Evolutionary conservation across 2,888 invertebrate genomes (phyloP), one percentile per base, ranked within the genome.

Genomic region (Eupithecia pulchellata): DNA sequence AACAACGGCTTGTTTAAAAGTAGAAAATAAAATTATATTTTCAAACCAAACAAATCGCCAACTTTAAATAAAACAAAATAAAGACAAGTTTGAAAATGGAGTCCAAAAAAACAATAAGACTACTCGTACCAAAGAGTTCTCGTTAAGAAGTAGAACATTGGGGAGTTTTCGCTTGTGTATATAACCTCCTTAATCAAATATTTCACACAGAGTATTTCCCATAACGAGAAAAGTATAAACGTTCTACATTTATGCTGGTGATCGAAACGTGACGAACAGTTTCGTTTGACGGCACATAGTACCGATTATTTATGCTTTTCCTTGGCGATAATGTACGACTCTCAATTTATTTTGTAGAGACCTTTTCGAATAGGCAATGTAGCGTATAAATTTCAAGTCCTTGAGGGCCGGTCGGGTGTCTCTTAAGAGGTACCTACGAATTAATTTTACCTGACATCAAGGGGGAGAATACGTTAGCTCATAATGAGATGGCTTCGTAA

Each of bases 301-400:
- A 27, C 34, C 47, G 14, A 64, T 60, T 60, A 47, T 64, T 64
- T 60, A 69, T 58, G 25, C 61, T 52, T 62, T 61, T 61, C 34
- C 34, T 61, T 34, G 6, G 32, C 30, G 20, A 20, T 61, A 61
- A 30, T 30, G 83, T 83, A 84, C 83, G 82, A 20, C 84, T 81
- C 85, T 85, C 87, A 88, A 82, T 89, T 88, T 89, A 89, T 90
- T 89, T 89, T 84, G 87, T 86, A 84, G 85, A 84, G 85, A 89
- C 91, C 90, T 91, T 91, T 91, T 88, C 90, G 91, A 91, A 91
- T 92, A 91, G 88, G 88, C 88, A 92, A 92, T 91, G 90, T 87
- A 86, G 83, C 88, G 91, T 91, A 92, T 91, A 91, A 91, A 92
- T 91, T 91, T 88, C 82, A 82, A 84, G 82, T 86, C 86, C 85